Conservation (phyloP, 2,113 vertebrate species). For the Calidris pugnax region DNA sequence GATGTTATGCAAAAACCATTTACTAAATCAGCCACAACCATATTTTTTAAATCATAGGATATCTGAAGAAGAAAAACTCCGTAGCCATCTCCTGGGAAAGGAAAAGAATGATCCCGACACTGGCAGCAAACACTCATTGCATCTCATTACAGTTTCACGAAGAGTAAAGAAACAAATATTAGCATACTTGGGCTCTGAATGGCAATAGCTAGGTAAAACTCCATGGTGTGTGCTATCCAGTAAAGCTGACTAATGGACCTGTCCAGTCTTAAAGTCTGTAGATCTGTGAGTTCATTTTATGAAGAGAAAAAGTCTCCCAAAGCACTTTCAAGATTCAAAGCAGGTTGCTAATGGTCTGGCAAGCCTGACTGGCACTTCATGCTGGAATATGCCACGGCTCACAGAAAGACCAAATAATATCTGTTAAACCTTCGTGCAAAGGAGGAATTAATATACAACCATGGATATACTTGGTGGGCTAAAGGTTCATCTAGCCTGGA, state of each 20-base stretch:
- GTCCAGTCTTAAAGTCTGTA: neutral
- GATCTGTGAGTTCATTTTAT: neutral
- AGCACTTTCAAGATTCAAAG: neutral
- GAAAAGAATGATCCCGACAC: neutral
- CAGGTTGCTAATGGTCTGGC: neutral
- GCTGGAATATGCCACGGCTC: neutral
- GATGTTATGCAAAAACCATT: neutral
- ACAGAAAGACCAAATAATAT: neutral
- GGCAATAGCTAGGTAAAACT: neutral
- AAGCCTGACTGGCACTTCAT: neutral
- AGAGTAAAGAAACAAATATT: neutral
- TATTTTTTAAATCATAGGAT: neutral
- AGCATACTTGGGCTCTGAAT: neutral
- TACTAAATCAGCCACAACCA: neutral
- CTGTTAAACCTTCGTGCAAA: neutral
- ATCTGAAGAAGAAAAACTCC: neutral
- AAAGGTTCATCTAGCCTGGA: neutral
- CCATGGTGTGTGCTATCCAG: neutral
- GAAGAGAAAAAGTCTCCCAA: neutral
- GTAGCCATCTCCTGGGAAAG: neutral
- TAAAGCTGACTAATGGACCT: neutral
- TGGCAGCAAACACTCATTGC: neutral
- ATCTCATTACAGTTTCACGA: neutral
- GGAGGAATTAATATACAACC: neutral
- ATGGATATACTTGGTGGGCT: neutral